Conservation (phyloP, 2,888 invertebrate genomes). For the Brenthis ino region DNA sequence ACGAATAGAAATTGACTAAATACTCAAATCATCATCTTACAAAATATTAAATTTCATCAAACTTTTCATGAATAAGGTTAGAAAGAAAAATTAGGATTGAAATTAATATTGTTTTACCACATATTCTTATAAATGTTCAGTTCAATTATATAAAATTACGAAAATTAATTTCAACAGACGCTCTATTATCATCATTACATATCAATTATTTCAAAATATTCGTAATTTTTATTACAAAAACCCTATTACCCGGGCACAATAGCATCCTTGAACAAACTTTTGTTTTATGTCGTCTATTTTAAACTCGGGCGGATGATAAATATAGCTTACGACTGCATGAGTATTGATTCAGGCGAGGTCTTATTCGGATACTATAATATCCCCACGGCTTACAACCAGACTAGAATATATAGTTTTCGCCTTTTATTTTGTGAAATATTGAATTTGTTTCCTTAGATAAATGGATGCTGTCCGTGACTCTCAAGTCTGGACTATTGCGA, state of each 20-base stretch:
- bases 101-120: too few species aligned
- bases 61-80: too few species aligned
- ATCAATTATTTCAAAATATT: too few species aligned
- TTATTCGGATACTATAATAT: constrained; percentile 40
- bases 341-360: constrained; percentile 48
- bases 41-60: too few species aligned
- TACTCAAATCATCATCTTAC: too few species aligned
- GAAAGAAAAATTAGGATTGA: too few species aligned
- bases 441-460: constrained; percentile 9
- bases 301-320: constrained; percentile 49
- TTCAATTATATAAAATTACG: too few species aligned
- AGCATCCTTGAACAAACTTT: constrained; percentile 26
- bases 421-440: constrained; percentile 10
- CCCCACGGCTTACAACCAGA: constrained; percentile 13
- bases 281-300: constrained; percentile 36
- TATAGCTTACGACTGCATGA: constrained; percentile 46
- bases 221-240: neutral
- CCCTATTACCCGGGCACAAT: constrained; percentile 4
- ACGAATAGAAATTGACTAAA: too few species aligned
- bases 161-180: too few species aligned
- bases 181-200: too few species aligned
- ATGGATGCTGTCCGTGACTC: constrained; percentile 8
- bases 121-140: too few species aligned
- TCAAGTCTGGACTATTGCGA: neutral
- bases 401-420: constrained; percentile 14